Percentiles rank a stretch among this genome's conserved stretches.
These are phyloP conservation scores for Streblospio benedicti DNA, from an alignment of 1,140 invertebrate species.

Conservation along the genomic window DNA sequence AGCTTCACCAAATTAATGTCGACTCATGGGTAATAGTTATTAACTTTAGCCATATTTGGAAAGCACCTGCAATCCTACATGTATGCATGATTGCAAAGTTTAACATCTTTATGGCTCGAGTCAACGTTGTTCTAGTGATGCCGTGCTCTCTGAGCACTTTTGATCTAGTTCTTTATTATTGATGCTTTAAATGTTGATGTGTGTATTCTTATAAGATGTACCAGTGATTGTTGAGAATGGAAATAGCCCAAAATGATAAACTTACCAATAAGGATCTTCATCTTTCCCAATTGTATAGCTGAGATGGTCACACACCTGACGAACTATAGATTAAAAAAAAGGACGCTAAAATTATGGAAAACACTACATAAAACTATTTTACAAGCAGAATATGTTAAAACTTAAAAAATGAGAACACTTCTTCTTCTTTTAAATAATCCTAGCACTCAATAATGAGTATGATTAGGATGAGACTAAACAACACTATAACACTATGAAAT, in stretches of 20 bases:
- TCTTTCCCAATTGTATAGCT: conserved; percentile 36
- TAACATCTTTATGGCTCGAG: neutral
- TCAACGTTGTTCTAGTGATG: too few relatives aligned
- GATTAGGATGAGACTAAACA: neutral
- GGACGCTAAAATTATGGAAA: neutral
- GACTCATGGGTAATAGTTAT: neutral
- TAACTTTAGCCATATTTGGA: neutral
- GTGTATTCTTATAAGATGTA: neutral
- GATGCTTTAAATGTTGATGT: neutral
- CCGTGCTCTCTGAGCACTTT: too few relatives aligned
- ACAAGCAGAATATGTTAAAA: neutral
- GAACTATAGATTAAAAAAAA: conserved; percentile 31
- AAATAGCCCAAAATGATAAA: neutral
- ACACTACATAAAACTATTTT: neutral
- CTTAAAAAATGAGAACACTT: neutral
- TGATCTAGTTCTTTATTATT: too few relatives aligned
- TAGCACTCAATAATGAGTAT: neutral
- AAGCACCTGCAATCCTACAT: neutral
- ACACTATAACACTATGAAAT: neutral
- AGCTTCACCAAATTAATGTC: too few relatives aligned
- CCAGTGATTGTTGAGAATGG: neutral
- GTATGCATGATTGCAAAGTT: neutral
- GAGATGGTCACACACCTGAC: conserved; percentile 35
- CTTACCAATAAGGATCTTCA: conserved; percentile 38
- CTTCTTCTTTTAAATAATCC: neutral